Conservation (phyloP, 35 echinoderm and acorn worm species). For the Patiria miniata region DNA sequence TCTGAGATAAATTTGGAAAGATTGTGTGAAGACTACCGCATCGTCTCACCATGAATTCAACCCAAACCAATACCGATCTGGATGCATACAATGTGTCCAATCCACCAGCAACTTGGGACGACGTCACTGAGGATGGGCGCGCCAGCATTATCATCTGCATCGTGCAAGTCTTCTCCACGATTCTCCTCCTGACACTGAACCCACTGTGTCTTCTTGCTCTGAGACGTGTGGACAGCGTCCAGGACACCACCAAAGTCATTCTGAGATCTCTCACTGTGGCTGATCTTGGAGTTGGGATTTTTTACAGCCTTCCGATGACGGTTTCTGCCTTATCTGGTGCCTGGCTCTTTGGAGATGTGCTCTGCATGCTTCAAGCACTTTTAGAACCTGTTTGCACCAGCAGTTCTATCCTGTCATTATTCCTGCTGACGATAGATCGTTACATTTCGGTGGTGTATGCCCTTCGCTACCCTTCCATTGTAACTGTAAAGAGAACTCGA, state of each 20-base stretch:
- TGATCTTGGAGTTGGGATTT: neutral
- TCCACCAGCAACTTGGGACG: no score
- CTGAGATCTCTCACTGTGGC: neutral
- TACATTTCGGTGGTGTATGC: constrained; percentile 15
- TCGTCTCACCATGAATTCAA: no score
- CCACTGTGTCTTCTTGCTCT: neutral
- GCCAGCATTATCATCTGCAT: no score
- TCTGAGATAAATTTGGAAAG: no score
- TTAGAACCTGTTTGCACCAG: neutral
- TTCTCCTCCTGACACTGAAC: neutral
- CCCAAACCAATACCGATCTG: no score
- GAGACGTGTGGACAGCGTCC: neutral
- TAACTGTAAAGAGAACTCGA: no score
- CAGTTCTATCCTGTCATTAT: no score
- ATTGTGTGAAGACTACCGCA: no score
- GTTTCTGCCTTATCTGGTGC: neutral
- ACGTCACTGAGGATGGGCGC: no score
- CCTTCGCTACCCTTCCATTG: no score
- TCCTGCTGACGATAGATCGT: constrained; percentile 10
- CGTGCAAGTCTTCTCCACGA: no score
- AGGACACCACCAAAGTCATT: neutral
- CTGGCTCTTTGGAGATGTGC: neutral
- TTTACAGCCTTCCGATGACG: neutral
- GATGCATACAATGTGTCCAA: no score
- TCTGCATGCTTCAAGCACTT: neutral